Evolutionary conservation across 2,113 vertebrate species (phyloP).

Genomic region (Trichechus manatus): DNA sequence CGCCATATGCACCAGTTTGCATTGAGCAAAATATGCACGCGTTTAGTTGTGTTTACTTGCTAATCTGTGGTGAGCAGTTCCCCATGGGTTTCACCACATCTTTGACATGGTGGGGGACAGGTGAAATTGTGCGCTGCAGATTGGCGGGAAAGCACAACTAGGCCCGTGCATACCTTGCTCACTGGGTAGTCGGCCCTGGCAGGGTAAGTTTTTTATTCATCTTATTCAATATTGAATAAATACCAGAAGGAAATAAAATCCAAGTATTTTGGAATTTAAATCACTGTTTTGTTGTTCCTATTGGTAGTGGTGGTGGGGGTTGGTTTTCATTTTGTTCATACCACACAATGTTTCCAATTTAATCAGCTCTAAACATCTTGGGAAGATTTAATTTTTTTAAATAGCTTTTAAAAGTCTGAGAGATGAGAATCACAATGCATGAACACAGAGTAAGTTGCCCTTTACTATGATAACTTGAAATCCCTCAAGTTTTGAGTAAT

Average conservation of each 20-base stretch:
- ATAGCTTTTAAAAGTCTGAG: neutral
- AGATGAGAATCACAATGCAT: neutral
- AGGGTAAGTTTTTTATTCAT: neutral
- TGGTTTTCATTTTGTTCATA: neutral
- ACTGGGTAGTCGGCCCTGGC: too few species aligned
- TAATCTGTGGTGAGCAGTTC: too few species aligned
- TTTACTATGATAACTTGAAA: neutral
- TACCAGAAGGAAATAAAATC: neutral
- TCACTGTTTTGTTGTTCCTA: neutral
- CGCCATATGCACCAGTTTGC: too few species aligned
- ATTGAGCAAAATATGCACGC: too few species aligned
- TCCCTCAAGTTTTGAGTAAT: conserved; percentile 17
- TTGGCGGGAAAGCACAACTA: too few species aligned
- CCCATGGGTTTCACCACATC: too few species aligned
- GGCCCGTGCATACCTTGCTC: too few species aligned
- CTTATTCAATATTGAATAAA: neutral
- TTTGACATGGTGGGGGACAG: too few species aligned
- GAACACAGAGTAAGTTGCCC: neutral
- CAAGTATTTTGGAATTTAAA: neutral
- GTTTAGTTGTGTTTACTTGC: too few species aligned
- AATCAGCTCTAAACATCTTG: neutral
- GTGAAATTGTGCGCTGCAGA: too few species aligned
- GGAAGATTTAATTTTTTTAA: conserved; percentile 14
- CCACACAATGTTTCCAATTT: neutral
- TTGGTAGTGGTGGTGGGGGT: neutral